phyloP scores from a whole-genome alignment of 1,140 invertebrate genomes.

The Eurosta solidaginis region DNA sequence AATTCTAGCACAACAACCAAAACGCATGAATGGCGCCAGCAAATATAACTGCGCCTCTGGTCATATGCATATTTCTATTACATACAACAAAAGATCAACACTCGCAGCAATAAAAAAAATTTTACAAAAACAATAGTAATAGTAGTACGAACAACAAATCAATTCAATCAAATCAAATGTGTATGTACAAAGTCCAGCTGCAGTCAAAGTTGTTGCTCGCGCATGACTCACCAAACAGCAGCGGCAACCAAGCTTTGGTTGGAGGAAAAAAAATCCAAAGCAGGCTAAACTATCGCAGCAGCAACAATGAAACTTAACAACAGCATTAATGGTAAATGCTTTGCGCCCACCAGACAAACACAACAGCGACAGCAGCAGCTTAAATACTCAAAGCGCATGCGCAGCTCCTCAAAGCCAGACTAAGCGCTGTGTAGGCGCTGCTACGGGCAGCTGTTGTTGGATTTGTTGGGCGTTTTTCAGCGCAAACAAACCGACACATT shows the following conservation, averaged over 20 bases:
- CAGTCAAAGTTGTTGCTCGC: neutral
- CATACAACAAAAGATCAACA: neutral
- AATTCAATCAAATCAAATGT: neutral
- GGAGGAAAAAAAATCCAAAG: neutral
- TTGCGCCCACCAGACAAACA: neutral
- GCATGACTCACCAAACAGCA: neutral
- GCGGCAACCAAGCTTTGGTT: neutral
- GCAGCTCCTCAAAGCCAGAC: constrained; percentile 1
- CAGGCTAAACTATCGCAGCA: neutral
- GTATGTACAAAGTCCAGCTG: constrained; percentile 19
- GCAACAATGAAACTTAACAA: neutral
- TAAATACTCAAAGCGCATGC: constrained; percentile 2
- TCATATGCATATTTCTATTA: neutral
- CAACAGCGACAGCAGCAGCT: neutral
- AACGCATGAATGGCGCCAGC: neutral
- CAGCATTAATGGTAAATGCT: neutral
- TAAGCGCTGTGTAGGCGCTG: neutral
- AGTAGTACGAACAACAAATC: constrained; percentile 3
- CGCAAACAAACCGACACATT: neutral
- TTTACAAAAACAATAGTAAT: neutral
- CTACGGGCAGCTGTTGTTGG: constrained; percentile 13
- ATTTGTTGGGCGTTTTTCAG: neutral
- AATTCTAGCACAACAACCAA: neutral
- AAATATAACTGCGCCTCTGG: neutral
- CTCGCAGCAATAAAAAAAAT: neutral